These are phyloP conservation scores for Tillus elongatus DNA, from an alignment of 2,888 invertebrate genomes.

Conservation along the genomic window DNA sequence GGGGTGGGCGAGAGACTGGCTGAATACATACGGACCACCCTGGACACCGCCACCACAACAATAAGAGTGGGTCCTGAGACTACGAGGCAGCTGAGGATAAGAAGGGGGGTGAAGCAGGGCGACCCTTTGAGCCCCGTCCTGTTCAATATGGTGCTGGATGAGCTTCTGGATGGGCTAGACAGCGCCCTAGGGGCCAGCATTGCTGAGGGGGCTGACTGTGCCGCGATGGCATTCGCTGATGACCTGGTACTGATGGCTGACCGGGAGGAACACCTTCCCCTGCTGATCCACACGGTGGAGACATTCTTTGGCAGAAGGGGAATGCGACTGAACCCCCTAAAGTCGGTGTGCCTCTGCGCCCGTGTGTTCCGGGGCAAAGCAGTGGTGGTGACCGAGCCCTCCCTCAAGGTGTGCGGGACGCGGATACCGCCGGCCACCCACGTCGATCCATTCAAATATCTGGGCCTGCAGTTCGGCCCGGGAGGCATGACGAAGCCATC, in stretches of 20 bases:
- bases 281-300: neutral
- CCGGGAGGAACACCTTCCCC: slow-evolving; percentile 6
- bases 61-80: slow-evolving; percentile 12
- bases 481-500: too few species aligned
- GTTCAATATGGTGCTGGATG: too few species aligned
- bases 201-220: neutral
- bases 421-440: too few species aligned
- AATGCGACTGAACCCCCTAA: slow-evolving; percentile 20
- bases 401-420: too few species aligned
- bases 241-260: slow-evolving; percentile 19
- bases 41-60: slow-evolving; percentile 12
- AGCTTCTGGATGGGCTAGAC: slow-evolving; percentile 6
- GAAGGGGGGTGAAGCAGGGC: neutral
- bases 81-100: slow-evolving; percentile 3
- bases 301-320: slow-evolving; percentile 16
- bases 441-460: too few species aligned
- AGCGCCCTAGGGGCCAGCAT: neutral
- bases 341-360: slow-evolving; percentile 13
- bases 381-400: too few species aligned
- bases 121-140: slow-evolving; percentile 13
- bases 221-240: slow-evolving; percentile 20
- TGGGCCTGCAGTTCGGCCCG: too few species aligned
- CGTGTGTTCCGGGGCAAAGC: too few species aligned
- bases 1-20: too few species aligned
- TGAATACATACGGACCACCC: too few species aligned